Evolutionary conservation across 2,888 invertebrate genomes (phyloP), one percentile per base, ranked within the genome.

Genomic region (Seladonia tumulorum): DNA sequence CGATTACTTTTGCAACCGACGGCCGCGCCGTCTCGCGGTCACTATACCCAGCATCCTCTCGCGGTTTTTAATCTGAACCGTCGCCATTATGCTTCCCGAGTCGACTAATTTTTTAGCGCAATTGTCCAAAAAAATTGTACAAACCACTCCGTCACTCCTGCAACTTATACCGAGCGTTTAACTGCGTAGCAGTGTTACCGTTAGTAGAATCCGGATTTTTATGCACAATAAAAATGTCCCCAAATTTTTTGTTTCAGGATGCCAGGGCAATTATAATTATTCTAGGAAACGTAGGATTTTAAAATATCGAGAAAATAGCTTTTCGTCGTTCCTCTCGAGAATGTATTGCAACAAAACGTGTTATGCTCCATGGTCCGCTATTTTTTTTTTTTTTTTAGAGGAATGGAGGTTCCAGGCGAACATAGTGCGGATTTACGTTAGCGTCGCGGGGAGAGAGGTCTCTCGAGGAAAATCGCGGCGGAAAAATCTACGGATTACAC

Each of bases 1-100:
- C 83, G 86, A 86, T 87, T 83, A 83, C 83, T 87, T 78, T 72
- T 70, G 63, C 83, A 79, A 86, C 79, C 79, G 81, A 81, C 53
- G 22, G n/a, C 45, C 75, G 35, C 25, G 14, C 84, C 4, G 35
- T 74, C 68, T 70, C 39, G 74, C n/a, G 75, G 70, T 35, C 70
- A 60, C 60, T 70, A 49, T 83, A 75, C 75, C 79, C 29, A 74
- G 4, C 72, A 3, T 22, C 22, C 22, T 66, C 66, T 66, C 63
- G 16, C 29, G 29, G 25, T 63, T 63, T 63, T 63, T 63, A 25
- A 63, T 29, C 29, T 16, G 29, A 1, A 29, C 5, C 63, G 63
- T 25, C 63, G 63, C 63, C 63, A 63, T 63, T 63, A 63, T 29
- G 29, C 25, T 7, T 63, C 29, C 7, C 25, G 63, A 63, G 29